These are phyloP conservation scores for Indicator indicator DNA, from an alignment of 2,113 vertebrate species.

Conservation along the genomic window DNA sequence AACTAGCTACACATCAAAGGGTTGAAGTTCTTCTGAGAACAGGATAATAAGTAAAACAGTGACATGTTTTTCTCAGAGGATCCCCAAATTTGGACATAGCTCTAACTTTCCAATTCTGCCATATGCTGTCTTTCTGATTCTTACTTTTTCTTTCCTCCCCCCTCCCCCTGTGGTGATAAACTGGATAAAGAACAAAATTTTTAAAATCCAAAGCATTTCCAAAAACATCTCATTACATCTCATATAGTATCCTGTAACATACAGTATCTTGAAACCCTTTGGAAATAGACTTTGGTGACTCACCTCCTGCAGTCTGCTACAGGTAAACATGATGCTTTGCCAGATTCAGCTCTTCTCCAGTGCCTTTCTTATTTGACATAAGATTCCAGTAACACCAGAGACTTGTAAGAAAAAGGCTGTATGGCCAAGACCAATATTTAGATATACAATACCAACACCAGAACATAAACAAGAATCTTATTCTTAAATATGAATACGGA, in stretches of 20 bases:
- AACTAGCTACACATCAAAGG: neutral
- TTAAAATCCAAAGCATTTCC: neutral
- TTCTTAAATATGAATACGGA: neutral
- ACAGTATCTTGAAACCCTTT: neutral
- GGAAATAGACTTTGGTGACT: neutral
- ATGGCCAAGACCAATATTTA: neutral
- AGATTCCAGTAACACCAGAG: neutral
- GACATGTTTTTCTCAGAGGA: neutral
- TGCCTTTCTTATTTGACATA: neutral
- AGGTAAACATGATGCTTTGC: neutral
- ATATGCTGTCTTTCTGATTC: neutral
- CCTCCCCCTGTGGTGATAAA: neutral
- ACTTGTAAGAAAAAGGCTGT: neutral
- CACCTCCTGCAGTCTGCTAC: neutral
- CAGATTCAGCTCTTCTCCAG: neutral
- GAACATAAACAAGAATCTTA: neutral
- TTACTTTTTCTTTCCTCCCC: neutral
- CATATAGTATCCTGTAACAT: neutral
- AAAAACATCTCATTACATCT: neutral
- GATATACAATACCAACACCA: neutral
- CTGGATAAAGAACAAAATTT: neutral
- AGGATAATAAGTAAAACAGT: neutral
- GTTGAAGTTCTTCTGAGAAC: neutral
- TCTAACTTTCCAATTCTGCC: neutral
- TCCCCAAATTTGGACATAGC: neutral